A percentile compares a stretch with the other conserved stretches of the same genome.
Evolutionary conservation across 2,113 vertebrate species (phyloP).

Genomic region (Gila orcuttii): DNA sequence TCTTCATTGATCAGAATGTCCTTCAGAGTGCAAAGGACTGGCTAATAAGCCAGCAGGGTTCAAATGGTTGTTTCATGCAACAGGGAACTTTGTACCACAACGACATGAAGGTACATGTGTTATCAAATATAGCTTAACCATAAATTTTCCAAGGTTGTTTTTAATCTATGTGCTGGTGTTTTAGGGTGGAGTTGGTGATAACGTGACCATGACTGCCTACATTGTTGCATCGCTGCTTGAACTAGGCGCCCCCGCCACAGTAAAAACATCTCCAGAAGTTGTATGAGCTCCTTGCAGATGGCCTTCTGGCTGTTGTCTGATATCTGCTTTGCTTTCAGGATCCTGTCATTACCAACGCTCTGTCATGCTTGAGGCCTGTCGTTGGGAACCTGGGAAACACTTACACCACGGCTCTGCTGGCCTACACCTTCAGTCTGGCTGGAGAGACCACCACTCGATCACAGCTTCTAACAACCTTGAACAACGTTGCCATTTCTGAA

Average conservation of each 20-base stretch:
- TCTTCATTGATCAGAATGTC: too few species aligned
- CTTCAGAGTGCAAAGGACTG: too few species aligned
- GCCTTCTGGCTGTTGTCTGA: too few species aligned
- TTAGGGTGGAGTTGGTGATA: slow-evolving; percentile 80
- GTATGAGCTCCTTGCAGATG: too few species aligned
- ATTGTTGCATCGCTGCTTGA: slow-evolving; percentile 75
- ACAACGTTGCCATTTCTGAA: slow-evolving; percentile 40
- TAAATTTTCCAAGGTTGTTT: too few species aligned
- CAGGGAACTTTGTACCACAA: slow-evolving; percentile 78
- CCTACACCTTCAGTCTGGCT: slow-evolving; percentile 68
- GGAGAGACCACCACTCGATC: slow-evolving; percentile 68
- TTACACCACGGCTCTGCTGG: slow-evolving; percentile 74
- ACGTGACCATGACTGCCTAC: slow-evolving; percentile 79
- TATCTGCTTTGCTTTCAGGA: too few species aligned
- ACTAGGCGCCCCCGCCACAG: slow-evolving; percentile 59
- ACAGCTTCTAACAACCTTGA: slow-evolving; percentile 61
- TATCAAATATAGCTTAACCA: not conserved
- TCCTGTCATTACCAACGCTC: too few species aligned
- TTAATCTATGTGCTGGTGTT: slow-evolving; percentile 46
- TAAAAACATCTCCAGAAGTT: slow-evolving; percentile 30
- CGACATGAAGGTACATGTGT: slow-evolving; percentile 74
- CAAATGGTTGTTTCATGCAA: slow-evolving; percentile 75
- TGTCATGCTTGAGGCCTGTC: too few species aligned
- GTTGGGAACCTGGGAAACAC: slow-evolving; percentile 1
- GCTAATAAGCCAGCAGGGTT: slow-evolving; percentile 72